Conservation (phyloP, 1,140 invertebrate genomes). For the Drosophila pseudoananassae region DNA sequence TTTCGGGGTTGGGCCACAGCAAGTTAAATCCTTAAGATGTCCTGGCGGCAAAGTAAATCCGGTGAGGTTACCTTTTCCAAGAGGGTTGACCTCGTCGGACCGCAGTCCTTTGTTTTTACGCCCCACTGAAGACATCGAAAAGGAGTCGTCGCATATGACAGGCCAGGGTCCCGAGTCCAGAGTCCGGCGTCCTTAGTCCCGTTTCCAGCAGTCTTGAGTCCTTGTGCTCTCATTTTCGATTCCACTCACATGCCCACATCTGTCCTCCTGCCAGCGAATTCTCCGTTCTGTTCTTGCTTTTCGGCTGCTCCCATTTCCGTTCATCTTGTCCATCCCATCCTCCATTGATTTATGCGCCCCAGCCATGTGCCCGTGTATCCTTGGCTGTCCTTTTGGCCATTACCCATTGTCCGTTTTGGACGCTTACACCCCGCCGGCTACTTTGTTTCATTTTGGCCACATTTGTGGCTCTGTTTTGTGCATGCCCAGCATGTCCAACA, state of each 20-base stretch:
- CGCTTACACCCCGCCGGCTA: conserved; percentile 63
- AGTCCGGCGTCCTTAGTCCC: neutral
- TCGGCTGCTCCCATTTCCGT: conserved; percentile 52
- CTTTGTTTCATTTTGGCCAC: conserved; percentile 78
- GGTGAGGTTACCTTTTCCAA: conserved; percentile 66
- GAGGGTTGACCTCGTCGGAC: conserved; percentile 47
- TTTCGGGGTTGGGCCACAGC: conserved; percentile 9
- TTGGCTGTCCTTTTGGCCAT: conserved; percentile 39
- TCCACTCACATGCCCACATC: conserved; percentile 76
- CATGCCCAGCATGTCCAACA: conserved; percentile 75
- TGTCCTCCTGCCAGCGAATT: conserved; percentile 50
- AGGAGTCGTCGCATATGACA: conserved; percentile 57
- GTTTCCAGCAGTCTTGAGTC: conserved; percentile 4
- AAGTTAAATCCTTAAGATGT: conserved; percentile 82
- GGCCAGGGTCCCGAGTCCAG: conserved; percentile 23
- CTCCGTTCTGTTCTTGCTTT: conserved; percentile 16
- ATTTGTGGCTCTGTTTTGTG: conserved; percentile 75
- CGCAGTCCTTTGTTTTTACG: conserved; percentile 70
- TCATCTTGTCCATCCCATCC: conserved; percentile 37
- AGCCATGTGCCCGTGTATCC: conserved; percentile 56
- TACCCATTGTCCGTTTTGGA: conserved; percentile 50
- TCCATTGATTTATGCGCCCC: conserved; percentile 75
- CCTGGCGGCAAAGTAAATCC: conserved; percentile 73
- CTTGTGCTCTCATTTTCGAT: conserved; percentile 76
- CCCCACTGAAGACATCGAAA: conserved; percentile 69